Evolutionary conservation across 2,888 invertebrate genomes (phyloP).

Genomic region (Ligdia adustata): DNA sequence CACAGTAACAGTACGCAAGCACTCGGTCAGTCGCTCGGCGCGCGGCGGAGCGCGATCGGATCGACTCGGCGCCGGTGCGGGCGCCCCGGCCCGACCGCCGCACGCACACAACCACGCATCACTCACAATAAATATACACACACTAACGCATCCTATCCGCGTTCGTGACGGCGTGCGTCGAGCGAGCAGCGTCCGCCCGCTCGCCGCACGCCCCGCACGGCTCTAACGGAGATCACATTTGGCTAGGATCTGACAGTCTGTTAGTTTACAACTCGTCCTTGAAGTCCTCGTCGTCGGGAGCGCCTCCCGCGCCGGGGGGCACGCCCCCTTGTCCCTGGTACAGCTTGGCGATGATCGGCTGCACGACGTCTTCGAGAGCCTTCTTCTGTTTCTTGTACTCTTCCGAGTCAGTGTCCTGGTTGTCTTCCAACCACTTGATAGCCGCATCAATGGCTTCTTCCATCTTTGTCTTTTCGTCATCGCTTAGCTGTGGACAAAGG

Average conservation of each 20-base stretch:
- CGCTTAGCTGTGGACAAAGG: constrained; percentile 76
- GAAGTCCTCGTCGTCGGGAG: constrained; percentile 89
- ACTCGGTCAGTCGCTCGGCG: constrained; percentile 42
- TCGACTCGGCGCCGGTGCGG: constrained; percentile 42
- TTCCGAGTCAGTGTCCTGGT: constrained; percentile 95
- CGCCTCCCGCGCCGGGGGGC: constrained; percentile 90
- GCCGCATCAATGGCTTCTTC: constrained; percentile 98
- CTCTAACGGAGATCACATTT: constrained; percentile 69
- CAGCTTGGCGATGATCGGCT: constrained; percentile 98
- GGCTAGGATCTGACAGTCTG: constrained; percentile 69
- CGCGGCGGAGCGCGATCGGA: constrained; percentile 50
- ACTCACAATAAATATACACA: constrained; percentile 32
- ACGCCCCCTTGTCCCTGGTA: constrained; percentile 94
- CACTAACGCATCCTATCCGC: constrained; percentile 49
- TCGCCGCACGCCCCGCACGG: constrained; percentile 48
- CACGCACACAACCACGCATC: constrained; percentile 32
- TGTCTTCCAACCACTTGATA: constrained; percentile 98
- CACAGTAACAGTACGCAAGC: constrained; percentile 49
- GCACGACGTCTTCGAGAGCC: constrained; percentile 96
- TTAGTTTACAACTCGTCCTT: constrained; percentile 92
- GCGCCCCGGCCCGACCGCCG: constrained; percentile 49
- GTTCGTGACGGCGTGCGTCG: constrained; percentile 48
- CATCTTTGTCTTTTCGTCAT: constrained; percentile 96
- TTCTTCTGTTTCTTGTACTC: constrained; percentile 98
- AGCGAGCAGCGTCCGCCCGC: constrained; percentile 34